Base-by-base conservation (phyloP, 2,888 invertebrate species). In the Sphaerophoria taeniata region DNA sequence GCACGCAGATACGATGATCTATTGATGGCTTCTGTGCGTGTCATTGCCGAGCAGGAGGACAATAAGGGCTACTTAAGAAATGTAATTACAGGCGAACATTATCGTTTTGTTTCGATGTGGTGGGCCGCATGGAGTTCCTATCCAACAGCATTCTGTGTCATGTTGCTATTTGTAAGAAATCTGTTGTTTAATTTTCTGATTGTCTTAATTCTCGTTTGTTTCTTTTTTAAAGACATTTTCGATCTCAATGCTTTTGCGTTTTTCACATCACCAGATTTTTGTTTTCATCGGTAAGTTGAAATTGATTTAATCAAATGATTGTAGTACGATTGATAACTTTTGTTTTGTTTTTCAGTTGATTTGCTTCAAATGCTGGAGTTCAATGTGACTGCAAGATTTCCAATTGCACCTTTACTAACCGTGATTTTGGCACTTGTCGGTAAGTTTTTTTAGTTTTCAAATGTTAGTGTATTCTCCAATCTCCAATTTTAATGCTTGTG, bases 251-350 rank as follows among this genome's bases (percentile, higher is more conserved):
- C 93, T 99, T 89, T 93, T 99, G 89, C 95, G 99, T 67, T 99
- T 99, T 93, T 99, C 99, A 11, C 99, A 99, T 93, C 99, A 99
- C 92, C 99, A 99, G 93, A 99, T 99, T 90, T 99, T 99, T 93
- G 96, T 99, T 86, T 99, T 99, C 91, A 99, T 99, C 89, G 98
- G 98, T 98, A 93, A 96, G 96, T 95, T 67, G 7, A 45, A 43
- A 16, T 71, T 12, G 63, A 11, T 1, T 58, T 4, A 39, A 60
- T 9, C 5, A 7, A 39, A 69, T 24, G 69, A 7, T 49, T 12
- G 36, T 60, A 56, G 79, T 5, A 77, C 34, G 51, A n/a, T n/a
- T 36, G 74, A 16, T 47, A 0, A 63, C 63, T 58, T 63, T 36
- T 47, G 65, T 61, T 61, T 77, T 82, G 45, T 87, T 67, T 89